These are phyloP conservation scores for Piprites chloris DNA, from an alignment of 2,113 vertebrate genomes.

Conservation along the genomic window DNA sequence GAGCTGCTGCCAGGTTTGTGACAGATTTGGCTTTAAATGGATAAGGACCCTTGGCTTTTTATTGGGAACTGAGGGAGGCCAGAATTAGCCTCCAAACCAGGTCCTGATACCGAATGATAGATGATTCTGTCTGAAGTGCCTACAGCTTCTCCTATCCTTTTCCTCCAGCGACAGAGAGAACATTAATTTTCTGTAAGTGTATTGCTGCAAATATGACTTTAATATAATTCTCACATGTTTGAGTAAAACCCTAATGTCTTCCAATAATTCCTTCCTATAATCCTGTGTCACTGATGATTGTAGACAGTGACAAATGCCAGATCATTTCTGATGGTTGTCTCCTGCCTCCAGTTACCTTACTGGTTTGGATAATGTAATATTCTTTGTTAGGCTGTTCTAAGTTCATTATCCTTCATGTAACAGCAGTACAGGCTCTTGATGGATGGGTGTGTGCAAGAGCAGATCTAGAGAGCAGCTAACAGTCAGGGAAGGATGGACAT, in stretches of 20 bases:
- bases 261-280: constrained; percentile 43
- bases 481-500: background rate
- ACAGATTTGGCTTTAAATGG: constrained; percentile 3
- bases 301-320: constrained; percentile 50
- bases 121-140: constrained; percentile 34
- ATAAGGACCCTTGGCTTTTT: constrained; percentile 14
- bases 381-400: constrained; percentile 36
- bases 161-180: background rate
- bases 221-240: constrained; percentile 64
- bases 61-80: background rate
- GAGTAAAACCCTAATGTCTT: constrained; percentile 58
- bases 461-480: background rate
- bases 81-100: constrained; percentile 19
- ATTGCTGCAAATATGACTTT: constrained; percentile 62
- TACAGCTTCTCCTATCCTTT: constrained; percentile 29
- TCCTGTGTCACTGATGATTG: constrained; percentile 16
- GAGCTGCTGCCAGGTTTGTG: background rate
- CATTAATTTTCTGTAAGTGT: constrained; percentile 69
- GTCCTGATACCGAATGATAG: constrained; percentile 27
- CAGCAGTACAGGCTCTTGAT: background rate
- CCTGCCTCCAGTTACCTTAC: constrained; percentile 15
- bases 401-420: constrained; percentile 6
- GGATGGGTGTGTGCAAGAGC: background rate
- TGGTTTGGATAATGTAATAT: constrained; percentile 35
- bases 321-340: background rate